These are phyloP conservation scores for Scalopus aquaticus DNA, from an alignment of 2,113 vertebrate genomes.

Conservation along the genomic window DNA sequence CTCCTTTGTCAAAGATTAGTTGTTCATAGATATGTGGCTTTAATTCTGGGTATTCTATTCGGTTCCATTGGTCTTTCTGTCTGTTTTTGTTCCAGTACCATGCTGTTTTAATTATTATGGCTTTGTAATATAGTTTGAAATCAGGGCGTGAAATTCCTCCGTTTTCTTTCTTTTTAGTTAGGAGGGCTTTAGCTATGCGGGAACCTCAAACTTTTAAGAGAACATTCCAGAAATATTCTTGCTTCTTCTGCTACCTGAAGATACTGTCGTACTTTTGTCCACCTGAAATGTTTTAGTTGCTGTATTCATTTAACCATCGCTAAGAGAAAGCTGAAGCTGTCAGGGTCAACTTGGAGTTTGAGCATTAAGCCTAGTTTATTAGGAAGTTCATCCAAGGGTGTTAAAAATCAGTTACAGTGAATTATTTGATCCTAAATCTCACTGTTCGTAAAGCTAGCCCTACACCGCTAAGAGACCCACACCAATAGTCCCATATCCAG, in stretches of 20 bases:
- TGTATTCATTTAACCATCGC: neutral
- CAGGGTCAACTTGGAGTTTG: neutral
- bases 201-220: neutral
- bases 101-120: no score
- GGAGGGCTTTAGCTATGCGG: no score
- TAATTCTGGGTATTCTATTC: no score
- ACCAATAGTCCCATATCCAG: neutral
- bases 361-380: neutral
- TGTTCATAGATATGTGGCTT: no score
- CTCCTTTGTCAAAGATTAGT: no score
- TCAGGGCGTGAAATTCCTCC: no score
- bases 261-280: neutral
- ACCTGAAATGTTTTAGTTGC: neutral
- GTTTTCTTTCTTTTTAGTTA: no score
- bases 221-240: neutral
- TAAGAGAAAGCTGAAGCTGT: neutral
- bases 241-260: neutral
- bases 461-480: no score
- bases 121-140: no score
- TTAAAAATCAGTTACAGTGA: neutral
- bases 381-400: neutral
- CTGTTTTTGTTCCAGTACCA: no score
- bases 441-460: neutral
- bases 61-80: no score
- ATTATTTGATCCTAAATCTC: neutral